phyloP scores from a whole-genome alignment of 2,888 invertebrate genomes.

The Creontiades dilutus region DNA sequence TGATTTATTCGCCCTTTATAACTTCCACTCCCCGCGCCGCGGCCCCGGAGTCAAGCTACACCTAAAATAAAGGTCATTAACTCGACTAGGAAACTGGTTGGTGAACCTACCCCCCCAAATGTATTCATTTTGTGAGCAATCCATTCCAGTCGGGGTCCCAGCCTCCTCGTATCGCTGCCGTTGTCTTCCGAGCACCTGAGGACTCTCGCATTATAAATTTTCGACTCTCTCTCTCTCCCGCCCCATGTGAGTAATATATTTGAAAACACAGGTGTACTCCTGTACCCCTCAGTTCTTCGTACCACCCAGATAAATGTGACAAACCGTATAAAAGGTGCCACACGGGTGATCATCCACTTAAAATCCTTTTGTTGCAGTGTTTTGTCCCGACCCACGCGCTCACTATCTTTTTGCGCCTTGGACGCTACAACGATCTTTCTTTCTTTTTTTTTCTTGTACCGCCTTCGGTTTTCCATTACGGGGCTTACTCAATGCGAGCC shows the following conservation, averaged over 20 bases:
- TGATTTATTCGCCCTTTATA: constrained; percentile 72
- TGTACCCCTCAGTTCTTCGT: background rate
- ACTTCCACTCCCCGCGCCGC: constrained; percentile 49
- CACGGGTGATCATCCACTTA: constrained; percentile 32
- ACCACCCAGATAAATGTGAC: constrained; percentile 25
- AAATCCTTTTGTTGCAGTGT: constrained; percentile 23
- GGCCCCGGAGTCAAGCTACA: constrained; percentile 62
- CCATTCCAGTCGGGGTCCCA: constrained; percentile 43
- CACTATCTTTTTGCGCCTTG: constrained; percentile 46
- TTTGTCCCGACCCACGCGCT: constrained; percentile 43
- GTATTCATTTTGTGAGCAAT: constrained; percentile 68
- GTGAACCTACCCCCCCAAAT: constrained; percentile 58
- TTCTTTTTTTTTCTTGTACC: constrained; percentile 29
- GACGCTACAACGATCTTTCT: background rate
- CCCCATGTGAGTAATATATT: constrained; percentile 56
- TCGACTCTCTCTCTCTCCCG: constrained; percentile 5
- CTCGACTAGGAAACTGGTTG: constrained; percentile 70
- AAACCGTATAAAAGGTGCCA: constrained; percentile 16
- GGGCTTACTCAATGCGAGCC: constrained; percentile 5
- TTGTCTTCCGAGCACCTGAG: constrained; percentile 58
- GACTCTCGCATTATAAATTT: constrained; percentile 57
- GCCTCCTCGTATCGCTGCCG: constrained; percentile 20
- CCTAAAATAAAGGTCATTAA: constrained; percentile 72
- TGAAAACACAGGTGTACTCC: constrained; percentile 62
- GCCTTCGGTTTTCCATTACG: constrained; percentile 56